A percentile compares a stretch with the other conserved stretches of the same genome.
phyloP scores from a whole-genome alignment of 2,797 vertebrate genomes.

The Halcyon badia region DNA sequence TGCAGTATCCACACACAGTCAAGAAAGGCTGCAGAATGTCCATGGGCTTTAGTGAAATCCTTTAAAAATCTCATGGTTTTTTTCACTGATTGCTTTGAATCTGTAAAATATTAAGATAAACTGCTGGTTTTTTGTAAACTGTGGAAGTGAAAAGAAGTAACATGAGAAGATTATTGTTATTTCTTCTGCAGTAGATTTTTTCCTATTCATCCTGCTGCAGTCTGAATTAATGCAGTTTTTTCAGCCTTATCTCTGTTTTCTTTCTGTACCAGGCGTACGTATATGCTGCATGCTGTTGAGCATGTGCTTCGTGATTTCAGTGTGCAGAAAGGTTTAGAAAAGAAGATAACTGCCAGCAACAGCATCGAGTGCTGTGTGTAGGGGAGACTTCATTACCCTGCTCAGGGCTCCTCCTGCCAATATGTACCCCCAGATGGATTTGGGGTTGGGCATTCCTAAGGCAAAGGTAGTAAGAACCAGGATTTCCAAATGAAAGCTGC shows the following conservation, averaged over 20 bases:
- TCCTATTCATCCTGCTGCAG: background rate
- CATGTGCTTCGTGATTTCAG: background rate
- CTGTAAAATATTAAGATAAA: background rate
- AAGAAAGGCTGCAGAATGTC: background rate
- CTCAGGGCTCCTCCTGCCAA: background rate
- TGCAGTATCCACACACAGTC: background rate
- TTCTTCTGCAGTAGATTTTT: background rate
- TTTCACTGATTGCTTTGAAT: background rate
- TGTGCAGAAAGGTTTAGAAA: background rate
- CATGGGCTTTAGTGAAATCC: background rate
- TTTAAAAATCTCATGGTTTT: background rate
- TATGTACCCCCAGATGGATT: background rate
- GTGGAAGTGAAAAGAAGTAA: background rate
- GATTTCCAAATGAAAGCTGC: background rate
- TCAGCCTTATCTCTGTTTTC: background rate
- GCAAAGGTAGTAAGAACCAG: background rate
- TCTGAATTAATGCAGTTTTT: background rate
- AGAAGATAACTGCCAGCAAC: background rate
- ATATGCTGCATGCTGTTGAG: background rate
- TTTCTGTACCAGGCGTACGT: background rate
- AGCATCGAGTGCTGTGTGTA: background rate
- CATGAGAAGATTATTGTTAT: background rate
- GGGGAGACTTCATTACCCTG: background rate
- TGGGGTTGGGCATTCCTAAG: background rate
- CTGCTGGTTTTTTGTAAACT: background rate